Base-by-base conservation (phyloP, 1,140 invertebrate species). In the Bombus impatiens region DNA sequence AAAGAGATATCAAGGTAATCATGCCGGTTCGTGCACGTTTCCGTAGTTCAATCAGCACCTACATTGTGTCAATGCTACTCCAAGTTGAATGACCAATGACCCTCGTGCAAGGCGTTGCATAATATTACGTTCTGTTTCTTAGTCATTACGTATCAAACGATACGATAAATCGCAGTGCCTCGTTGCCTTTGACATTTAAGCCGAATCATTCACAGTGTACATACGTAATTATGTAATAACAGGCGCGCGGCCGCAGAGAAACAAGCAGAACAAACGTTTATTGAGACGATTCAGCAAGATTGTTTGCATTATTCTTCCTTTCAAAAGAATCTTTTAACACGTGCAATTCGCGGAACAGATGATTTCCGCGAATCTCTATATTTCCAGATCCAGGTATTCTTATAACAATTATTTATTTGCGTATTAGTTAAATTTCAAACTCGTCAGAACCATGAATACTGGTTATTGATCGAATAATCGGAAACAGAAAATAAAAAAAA, bases 1-100 rank as follows among this genome's bases (percentile, higher is more conserved):
- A 47, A 62, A 28, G 35, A 77, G 47, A 57, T 35, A 84, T 68
- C 75, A 84, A 78, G 82, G 75, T 84, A 70, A 84, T 84, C 75
- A 70, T 57, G 82, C 42, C 62, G 57, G 65, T 15, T 35, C 28
- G 13, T 6, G 47, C 22, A 70, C 10, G 37, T 78, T 70, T 70
- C 82, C 82, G 71, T 82, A 59, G 86, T 88, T 88, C 86, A 82
- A 86, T 92, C 91, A 88, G 88, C 86, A 90, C 79, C 79, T 88
- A 80, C 84, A 74, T 78, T 47, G 87, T 88, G 88, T 80, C 89
- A 87, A 81, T 90, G 89, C 89, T 87, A 88, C 84, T 74, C 44
- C 71, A 89, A 74, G 62, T 82, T 71, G 75, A 86, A 85, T 84
- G 86, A 90, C 88, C 87, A 91, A 90, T 87, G 90, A 86, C 84